Conservation (phyloP, 2,888 invertebrate genomes). For the Salpingus planirostris region DNA sequence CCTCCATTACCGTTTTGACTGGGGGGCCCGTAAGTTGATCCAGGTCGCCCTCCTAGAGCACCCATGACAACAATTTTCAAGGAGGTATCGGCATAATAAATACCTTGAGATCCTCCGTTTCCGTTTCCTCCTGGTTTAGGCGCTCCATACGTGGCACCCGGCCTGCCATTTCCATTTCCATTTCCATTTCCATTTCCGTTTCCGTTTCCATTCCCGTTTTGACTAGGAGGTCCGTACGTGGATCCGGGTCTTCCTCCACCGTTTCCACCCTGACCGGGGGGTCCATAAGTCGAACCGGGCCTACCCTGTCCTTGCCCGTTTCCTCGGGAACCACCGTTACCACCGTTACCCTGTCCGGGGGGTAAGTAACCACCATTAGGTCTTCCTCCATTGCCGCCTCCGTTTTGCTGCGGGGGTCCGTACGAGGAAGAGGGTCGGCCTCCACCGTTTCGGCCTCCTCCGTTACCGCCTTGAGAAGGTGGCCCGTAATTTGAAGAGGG, state of each 20-base stretch:
- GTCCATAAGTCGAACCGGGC: slow-evolving; percentile 29
- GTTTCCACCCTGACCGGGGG: slow-evolving; percentile 35
- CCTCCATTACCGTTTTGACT: slow-evolving; percentile 18
- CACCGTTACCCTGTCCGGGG: slow-evolving; percentile 16
- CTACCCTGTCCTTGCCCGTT: no score
- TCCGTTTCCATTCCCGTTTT: slow-evolving; percentile 19
- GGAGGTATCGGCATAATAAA: no score
- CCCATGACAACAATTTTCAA: no score
- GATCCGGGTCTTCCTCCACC: slow-evolving; percentile 6
- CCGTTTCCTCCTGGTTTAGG: slow-evolving; percentile 9
- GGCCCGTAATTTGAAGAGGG: no score
- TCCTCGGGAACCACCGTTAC: slow-evolving; percentile 9
- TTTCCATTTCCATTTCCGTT: slow-evolving; percentile 19
- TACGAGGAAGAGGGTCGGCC: slow-evolving; percentile 14
- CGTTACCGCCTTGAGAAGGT: slow-evolving; percentile 4
- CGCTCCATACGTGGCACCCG: slow-evolving; percentile 18
- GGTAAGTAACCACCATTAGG: background rate
- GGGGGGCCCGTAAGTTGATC: slow-evolving; percentile 16
- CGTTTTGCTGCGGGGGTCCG: slow-evolving; percentile 12
- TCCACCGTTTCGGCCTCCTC: slow-evolving; percentile 10
- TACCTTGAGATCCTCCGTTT: background rate
- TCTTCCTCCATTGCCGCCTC: slow-evolving; percentile 4
- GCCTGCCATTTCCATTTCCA: slow-evolving; percentile 16
- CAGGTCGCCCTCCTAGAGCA: slow-evolving; percentile 20
- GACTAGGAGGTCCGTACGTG: slow-evolving; percentile 1